These are phyloP conservation scores for Orthosia cruda DNA, from an alignment of 2,888 invertebrate species.

Conservation along the genomic window DNA sequence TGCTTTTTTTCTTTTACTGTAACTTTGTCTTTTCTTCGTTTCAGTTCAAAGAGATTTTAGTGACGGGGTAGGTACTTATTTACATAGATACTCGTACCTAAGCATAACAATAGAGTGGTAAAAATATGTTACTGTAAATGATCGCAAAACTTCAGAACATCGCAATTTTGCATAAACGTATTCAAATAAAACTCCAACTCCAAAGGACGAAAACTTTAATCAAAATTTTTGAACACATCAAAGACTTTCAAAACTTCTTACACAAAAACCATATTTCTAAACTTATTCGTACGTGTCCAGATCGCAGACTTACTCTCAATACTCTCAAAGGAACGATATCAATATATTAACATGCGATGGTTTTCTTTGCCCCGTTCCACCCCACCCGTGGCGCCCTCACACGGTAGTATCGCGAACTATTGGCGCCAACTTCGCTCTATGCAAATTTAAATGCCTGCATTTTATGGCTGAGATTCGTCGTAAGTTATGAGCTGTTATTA, in stretches of 20 bases:
- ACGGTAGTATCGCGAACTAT: constrained; percentile 72
- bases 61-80: neutral
- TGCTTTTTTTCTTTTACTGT: neutral
- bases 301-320: constrained; percentile 60
- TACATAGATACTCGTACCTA: neutral
- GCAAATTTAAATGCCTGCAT: constrained; percentile 83
- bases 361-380: constrained; percentile 67
- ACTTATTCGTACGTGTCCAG: constrained; percentile 67
- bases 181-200: constrained; percentile 35
- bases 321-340: constrained; percentile 68
- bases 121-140: neutral
- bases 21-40: neutral
- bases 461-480: constrained; percentile 76
- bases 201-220: constrained; percentile 55
- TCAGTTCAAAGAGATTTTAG: neutral
- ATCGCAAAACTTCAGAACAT: neutral
- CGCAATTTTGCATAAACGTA: constrained; percentile 14
- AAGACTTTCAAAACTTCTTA: constrained; percentile 56
- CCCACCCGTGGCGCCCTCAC: constrained; percentile 50
- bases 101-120: neutral
- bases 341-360: constrained; percentile 78
- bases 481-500: constrained; percentile 72
- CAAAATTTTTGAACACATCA: constrained; percentile 52
- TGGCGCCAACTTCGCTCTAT: constrained; percentile 76
- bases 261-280: constrained; percentile 67